Evolutionary conservation across 1,140 invertebrate genomes (phyloP).

Genomic region (Dreissena polymorpha): DNA sequence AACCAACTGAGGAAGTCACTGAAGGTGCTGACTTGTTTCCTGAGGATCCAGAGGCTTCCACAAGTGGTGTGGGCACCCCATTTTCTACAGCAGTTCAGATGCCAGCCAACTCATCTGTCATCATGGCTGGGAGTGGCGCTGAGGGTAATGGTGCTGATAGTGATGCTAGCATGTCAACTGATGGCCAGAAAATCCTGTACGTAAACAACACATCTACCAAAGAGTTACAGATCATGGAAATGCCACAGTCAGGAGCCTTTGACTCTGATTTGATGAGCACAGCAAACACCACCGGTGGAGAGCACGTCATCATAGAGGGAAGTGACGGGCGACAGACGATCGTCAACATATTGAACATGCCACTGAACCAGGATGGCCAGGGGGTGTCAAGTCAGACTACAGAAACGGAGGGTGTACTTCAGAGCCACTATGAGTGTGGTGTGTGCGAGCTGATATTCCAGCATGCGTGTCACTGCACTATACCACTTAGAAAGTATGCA

Average conservation of each 20-base stretch:
- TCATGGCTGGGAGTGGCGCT: background rate
- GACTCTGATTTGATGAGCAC: background rate
- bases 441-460: conserved; percentile 42
- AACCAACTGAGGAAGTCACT: background rate
- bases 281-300: background rate
- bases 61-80: background rate
- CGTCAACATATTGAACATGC: no score
- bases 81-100: no score
- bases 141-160: background rate
- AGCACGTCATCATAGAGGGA: background rate
- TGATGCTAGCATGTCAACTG: background rate
- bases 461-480: conserved; percentile 33
- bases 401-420: background rate
- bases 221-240: background rate
- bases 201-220: background rate
- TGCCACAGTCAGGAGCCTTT: background rate
- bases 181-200: background rate
- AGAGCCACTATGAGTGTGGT: conserved; percentile 26
- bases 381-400: background rate
- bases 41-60: background rate
- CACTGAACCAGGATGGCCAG: background rate
- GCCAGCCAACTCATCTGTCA: no score
- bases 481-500: conserved; percentile 24
- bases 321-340: background rate
- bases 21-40: background rate